Percentiles rank a stretch among this genome's conserved stretches.
Conservation (phyloP, 1,140 invertebrate genomes). For the Drosophila nasuta region DNA sequence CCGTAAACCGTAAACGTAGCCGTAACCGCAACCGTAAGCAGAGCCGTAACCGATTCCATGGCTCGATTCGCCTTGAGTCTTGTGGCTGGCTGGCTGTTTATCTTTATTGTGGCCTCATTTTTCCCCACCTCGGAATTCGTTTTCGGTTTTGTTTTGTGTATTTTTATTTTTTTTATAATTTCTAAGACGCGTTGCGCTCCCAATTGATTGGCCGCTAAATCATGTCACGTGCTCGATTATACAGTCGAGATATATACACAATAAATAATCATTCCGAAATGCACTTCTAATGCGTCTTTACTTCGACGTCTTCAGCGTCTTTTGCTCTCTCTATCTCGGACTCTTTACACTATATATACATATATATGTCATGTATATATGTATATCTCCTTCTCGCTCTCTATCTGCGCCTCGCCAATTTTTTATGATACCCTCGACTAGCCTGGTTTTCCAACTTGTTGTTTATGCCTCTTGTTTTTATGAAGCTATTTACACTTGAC, state of each 20-base stretch:
- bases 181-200: slow-evolving; percentile 29
- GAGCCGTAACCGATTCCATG: not conserved
- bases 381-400: slow-evolving; percentile 1
- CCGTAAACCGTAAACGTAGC: not conserved
- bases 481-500: slow-evolving; percentile 14
- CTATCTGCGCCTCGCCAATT: slow-evolving; percentile 14
- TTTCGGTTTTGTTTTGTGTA: not conserved
- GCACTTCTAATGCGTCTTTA: slow-evolving; percentile 25
- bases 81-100: slow-evolving; percentile 32
- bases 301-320: not conserved
- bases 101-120: slow-evolving; percentile 60
- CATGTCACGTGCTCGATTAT: slow-evolving; percentile 64
- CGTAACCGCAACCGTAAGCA: not conserved
- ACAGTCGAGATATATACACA: slow-evolving; percentile 39
- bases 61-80: slow-evolving; percentile 27
- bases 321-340: not conserved
- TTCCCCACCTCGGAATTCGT: slow-evolving; percentile 22
- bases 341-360: not conserved
- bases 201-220: slow-evolving; percentile 45
- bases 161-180: not conserved
- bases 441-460: slow-evolving; percentile 14
- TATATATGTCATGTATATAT: no score
- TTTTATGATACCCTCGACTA: slow-evolving; percentile 38
- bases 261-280: slow-evolving; percentile 23
- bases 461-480: slow-evolving; percentile 7